These are phyloP conservation scores for Mystacides longicornis DNA, from an alignment of 2,888 invertebrate genomes.

Conservation along the genomic window DNA sequence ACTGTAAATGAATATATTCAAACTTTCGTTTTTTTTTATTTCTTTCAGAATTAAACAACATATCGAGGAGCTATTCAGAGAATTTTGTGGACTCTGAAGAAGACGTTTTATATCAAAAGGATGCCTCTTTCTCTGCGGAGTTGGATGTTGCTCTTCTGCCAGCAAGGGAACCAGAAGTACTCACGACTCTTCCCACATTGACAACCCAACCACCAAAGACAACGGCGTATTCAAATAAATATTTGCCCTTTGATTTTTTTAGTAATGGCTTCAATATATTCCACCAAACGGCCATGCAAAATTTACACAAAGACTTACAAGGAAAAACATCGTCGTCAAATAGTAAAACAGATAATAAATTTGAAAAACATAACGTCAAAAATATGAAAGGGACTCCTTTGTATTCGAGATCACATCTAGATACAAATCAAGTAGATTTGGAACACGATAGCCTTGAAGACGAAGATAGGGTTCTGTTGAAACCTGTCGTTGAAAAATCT, in stretches of 20 bases:
- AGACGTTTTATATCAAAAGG: slow-evolving; percentile 70
- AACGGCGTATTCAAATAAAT: slow-evolving; percentile 6
- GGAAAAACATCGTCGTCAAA: not conserved
- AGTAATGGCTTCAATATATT: slow-evolving; percentile 10
- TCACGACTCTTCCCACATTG: slow-evolving; percentile 3
- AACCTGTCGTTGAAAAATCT: slow-evolving; percentile 17
- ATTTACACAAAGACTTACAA: not conserved
- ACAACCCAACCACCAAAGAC: not conserved
- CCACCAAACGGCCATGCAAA: slow-evolving; percentile 6
- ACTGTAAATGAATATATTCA: too few relatives aligned
- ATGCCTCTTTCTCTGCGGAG: slow-evolving; percentile 71
- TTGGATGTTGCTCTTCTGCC: slow-evolving; percentile 49
- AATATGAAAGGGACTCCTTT: slow-evolving; percentile 23
- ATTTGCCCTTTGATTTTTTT: slow-evolving; percentile 12
- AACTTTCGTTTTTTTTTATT: slow-evolving; percentile 22
- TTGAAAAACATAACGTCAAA: slow-evolving; percentile 1
- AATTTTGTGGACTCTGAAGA: slow-evolving; percentile 48
- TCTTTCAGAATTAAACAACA: slow-evolving; percentile 67
- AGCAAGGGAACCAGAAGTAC: slow-evolving; percentile 26
- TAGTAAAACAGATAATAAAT: not conserved
- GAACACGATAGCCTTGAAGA: slow-evolving; percentile 5
- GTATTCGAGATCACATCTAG: slow-evolving; percentile 15
- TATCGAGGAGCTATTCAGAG: slow-evolving; percentile 50
- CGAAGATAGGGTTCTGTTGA: slow-evolving; percentile 15
- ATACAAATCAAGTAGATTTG: slow-evolving; percentile 8